phyloP scores from a whole-genome alignment of 2,797 vertebrate genomes.

The Propithecus deckenii region DNA sequence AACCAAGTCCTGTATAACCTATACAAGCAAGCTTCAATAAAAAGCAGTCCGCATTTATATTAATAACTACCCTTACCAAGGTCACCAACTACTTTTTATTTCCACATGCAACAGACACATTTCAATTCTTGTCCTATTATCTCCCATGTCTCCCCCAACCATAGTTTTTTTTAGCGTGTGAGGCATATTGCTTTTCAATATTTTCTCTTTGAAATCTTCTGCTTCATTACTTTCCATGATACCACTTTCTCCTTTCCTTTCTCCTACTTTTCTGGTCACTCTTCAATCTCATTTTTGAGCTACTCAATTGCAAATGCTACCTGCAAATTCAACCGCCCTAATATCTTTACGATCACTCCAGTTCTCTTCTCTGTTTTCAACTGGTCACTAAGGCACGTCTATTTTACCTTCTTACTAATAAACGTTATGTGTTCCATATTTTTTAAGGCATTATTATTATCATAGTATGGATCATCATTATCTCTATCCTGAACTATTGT shows the following conservation, averaged over 20 bases:
- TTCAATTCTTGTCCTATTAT: background rate
- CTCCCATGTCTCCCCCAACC: background rate
- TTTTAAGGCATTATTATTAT: background rate
- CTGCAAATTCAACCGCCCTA: background rate
- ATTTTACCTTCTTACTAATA: background rate
- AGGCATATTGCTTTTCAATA: background rate
- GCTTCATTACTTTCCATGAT: background rate
- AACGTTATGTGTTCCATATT: background rate
- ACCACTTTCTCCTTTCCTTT: background rate
- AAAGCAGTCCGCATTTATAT: background rate
- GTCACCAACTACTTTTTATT: slow-evolving; percentile 11
- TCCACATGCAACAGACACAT: background rate
- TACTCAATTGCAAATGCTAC: background rate
- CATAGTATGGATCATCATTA: background rate
- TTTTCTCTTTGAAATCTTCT: background rate
- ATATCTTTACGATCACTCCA: background rate
- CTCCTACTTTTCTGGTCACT: background rate
- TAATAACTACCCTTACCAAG: background rate
- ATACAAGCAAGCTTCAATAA: background rate
- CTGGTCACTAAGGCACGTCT: background rate
- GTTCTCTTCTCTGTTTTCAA: background rate
- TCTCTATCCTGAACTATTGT: background rate
- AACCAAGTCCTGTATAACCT: background rate
- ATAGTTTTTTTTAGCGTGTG: background rate
- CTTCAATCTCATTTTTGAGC: background rate